Evolutionary conservation across 2,797 vertebrate species (phyloP).

Genomic region (Scolopax bukidnonensis): DNA sequence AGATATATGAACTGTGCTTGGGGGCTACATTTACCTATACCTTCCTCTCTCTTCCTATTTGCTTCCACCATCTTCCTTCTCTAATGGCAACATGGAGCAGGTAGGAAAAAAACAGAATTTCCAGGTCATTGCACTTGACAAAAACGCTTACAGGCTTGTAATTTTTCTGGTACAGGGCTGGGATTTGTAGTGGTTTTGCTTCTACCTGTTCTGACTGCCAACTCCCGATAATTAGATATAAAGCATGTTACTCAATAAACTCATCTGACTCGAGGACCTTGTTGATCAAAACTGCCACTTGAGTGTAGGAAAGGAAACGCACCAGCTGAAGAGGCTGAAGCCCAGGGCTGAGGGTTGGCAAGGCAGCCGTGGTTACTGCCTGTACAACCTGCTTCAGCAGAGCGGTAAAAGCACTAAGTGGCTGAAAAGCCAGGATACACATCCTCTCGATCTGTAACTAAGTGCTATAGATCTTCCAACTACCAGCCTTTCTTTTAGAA

Average conservation of each 20-base stretch:
- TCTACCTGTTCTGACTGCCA: neutral
- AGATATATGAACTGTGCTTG: neutral
- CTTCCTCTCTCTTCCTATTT: neutral
- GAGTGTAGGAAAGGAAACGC: neutral
- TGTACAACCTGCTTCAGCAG: fast-evolving
- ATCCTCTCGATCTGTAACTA: neutral
- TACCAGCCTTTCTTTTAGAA: neutral
- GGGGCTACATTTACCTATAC: neutral
- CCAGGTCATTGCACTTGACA: neutral
- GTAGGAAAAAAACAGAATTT: neutral
- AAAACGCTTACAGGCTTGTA: neutral
- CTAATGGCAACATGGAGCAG: neutral
- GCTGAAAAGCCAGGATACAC: neutral
- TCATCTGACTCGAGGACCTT: neutral
- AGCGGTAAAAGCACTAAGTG: neutral
- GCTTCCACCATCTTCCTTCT: neutral
- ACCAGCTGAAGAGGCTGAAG: neutral
- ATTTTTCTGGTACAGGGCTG: neutral
- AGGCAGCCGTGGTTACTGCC: neutral
- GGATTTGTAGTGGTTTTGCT: neutral
- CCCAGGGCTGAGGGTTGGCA: neutral
- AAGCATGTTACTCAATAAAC: neutral
- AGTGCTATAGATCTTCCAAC: neutral
- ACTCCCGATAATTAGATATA: neutral
- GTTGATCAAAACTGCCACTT: neutral